Evolutionary conservation across 2,888 invertebrate species (phyloP).

Genomic region (Cosmia trapezina): DNA sequence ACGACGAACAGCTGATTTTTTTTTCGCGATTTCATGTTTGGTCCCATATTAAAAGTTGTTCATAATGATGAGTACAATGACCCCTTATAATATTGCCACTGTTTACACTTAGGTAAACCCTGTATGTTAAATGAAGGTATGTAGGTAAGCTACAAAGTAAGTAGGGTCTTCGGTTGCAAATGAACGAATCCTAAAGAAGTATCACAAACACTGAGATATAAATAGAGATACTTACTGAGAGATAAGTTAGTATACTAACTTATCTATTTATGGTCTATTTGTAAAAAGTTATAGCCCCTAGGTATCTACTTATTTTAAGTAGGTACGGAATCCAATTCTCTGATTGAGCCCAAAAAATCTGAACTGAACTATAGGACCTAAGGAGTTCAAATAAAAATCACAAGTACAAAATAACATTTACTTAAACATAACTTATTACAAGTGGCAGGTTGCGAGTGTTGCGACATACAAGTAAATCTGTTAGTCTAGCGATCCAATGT

Average conservation of each 20-base stretch:
- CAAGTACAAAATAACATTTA: constrained; percentile 72
- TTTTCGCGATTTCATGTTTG: no score
- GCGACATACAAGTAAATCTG: constrained; percentile 51
- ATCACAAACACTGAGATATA: background rate
- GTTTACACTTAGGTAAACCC: no score
- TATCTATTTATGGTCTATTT: no score
- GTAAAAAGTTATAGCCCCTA: no score
- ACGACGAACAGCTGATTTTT: no score
- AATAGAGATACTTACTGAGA: no score
- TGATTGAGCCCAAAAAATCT: no score
- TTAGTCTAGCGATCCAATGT: constrained; percentile 40
- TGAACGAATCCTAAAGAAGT: background rate
- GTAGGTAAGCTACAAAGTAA: background rate
- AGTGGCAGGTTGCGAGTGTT: constrained; percentile 56
- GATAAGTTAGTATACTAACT: no score
- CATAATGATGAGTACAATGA: no score
- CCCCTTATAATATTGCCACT: no score
- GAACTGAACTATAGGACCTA: background rate
- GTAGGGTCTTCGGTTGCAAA: background rate
- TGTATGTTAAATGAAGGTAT: background rate
- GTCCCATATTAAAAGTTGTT: no score
- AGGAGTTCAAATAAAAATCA: constrained; percentile 59
- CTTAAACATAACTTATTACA: constrained; percentile 66
- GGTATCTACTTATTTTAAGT: background rate
- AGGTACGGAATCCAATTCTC: background rate